Evolutionary conservation across 2,888 invertebrate species (phyloP).

Genomic region (Lobophora halterata): DNA sequence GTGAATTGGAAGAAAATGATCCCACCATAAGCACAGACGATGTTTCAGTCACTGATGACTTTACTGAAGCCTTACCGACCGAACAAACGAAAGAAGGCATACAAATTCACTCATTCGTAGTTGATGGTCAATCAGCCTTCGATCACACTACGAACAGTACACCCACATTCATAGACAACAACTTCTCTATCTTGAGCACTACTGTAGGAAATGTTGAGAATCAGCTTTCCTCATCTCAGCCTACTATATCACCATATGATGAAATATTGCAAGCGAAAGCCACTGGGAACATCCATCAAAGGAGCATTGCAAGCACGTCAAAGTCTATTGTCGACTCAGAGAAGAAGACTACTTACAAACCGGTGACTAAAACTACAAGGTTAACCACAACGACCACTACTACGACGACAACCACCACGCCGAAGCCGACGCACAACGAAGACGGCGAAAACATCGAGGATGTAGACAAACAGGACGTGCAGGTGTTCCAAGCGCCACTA

Average conservation of each 20-base stretch:
- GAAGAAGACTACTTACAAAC: slow-evolving; percentile 42
- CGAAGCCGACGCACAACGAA: slow-evolving; percentile 84
- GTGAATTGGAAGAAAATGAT: slow-evolving; percentile 85
- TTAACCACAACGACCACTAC: slow-evolving; percentile 69
- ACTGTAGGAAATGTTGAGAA: slow-evolving; percentile 74
- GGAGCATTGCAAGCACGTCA: slow-evolving; percentile 57
- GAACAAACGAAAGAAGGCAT: slow-evolving; percentile 52
- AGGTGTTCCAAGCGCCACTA: slow-evolving; percentile 90
- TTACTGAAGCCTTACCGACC: slow-evolving; percentile 43
- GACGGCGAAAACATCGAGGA: slow-evolving; percentile 85
- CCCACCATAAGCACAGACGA: slow-evolving; percentile 74
- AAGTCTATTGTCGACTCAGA: slow-evolving; percentile 45
- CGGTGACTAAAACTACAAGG: slow-evolving; percentile 35
- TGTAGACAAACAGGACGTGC: slow-evolving; percentile 85
- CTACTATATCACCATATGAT: slow-evolving; percentile 61
- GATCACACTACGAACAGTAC: slow-evolving; percentile 47
- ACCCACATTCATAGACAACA: slow-evolving; percentile 60
- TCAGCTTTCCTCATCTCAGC: slow-evolving; percentile 58
- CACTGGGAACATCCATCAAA: slow-evolving; percentile 61
- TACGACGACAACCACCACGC: slow-evolving; percentile 82
- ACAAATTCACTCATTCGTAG: slow-evolving; percentile 81
- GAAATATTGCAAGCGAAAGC: slow-evolving; percentile 70
- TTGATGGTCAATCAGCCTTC: slow-evolving; percentile 71
- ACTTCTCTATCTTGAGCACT: slow-evolving; percentile 68
- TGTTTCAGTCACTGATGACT: slow-evolving; percentile 59